Evolutionary conservation across 2,113 vertebrate species (phyloP).

Genomic region (Forbesichthys papilliferus): DNA sequence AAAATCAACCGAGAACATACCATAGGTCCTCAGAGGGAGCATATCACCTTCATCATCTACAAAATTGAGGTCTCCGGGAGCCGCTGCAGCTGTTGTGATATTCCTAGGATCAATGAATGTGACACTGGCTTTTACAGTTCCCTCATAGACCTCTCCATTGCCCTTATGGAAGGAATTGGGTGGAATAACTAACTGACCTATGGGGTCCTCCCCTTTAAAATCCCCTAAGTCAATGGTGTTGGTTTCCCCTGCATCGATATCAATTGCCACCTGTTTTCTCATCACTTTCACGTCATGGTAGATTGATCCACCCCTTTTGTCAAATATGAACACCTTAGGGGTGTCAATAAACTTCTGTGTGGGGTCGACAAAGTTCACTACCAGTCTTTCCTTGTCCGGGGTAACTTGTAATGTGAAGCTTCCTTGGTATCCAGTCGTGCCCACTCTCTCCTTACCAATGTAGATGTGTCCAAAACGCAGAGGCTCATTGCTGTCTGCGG

Average conservation of each 20-base stretch:
- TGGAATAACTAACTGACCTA: conserved; percentile 88
- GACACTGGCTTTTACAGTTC: conserved; percentile 88
- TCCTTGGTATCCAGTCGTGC: conserved; percentile 90
- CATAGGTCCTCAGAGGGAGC: conserved; percentile 89
- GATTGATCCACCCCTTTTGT: conserved; percentile 84
- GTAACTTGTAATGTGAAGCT: conserved; percentile 89
- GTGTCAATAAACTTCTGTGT: conserved; percentile 83
- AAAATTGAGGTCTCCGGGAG: conserved; percentile 92
- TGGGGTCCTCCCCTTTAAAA: conserved; percentile 71
- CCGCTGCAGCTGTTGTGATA: conserved; percentile 77
- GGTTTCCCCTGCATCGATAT: conserved; percentile 77
- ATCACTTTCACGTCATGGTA: conserved; percentile 92
- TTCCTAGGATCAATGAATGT: conserved; percentile 95
- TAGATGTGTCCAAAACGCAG: conserved; percentile 90
- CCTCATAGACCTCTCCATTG: conserved; percentile 82
- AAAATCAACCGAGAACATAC: conserved; percentile 95
- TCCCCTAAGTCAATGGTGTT: conserved; percentile 85
- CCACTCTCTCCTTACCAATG: conserved; percentile 80
- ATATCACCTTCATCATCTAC: conserved; percentile 84
- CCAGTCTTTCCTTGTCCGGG: conserved; percentile 80
- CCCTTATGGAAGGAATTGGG: conserved; percentile 81
- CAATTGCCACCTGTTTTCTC: conserved; percentile 81
- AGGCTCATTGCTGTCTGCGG: conserved; percentile 85
- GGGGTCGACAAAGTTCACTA: conserved; percentile 87
- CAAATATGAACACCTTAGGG: conserved; percentile 89